A percentile compares a stretch with the other conserved stretches of the same genome.
phyloP scores from a whole-genome alignment of 2,113 vertebrate genomes.

The Otolemur garnettii region DNA sequence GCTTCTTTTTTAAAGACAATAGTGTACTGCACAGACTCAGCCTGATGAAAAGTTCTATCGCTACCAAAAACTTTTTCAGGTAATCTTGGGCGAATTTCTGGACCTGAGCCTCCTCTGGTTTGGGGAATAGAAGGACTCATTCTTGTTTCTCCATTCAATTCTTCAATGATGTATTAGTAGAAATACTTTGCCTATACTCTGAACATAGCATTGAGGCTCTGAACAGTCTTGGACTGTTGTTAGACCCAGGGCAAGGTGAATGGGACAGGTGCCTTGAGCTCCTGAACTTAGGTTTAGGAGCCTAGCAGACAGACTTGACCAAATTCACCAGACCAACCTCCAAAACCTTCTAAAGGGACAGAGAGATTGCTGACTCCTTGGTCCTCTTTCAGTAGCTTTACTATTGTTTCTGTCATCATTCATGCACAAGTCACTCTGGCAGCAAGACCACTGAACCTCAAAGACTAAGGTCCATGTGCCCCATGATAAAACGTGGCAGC shows the following conservation, averaged over 20 bases:
- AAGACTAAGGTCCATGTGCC: conserved; percentile 8
- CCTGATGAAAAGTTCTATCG: conserved; percentile 15
- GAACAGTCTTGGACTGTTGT: not conserved
- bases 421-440: conserved; percentile 16
- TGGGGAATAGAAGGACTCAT: not conserved
- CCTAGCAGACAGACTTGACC: not conserved
- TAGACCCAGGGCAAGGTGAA: conserved; percentile 17
- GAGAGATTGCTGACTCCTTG: not conserved
- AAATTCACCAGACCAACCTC: conserved; percentile 31
- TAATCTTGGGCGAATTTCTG: not conserved
- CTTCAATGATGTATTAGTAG: not conserved
- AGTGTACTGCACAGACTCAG: not conserved
- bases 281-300: conserved; percentile 2
- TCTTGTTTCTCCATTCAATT: conserved; percentile 1
- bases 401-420: conserved; percentile 26
- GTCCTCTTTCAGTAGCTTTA: not conserved
- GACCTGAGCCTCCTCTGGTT: not conserved
- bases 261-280: not conserved
- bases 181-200: not conserved
- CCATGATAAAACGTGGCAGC: not conserved
- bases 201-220: not conserved
- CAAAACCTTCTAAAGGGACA: not conserved
- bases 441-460: conserved; percentile 37
- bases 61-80: not conserved
- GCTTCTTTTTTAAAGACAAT: conserved; percentile 3